Conservation (phyloP, 2,797 vertebrate species). For the Spheniscus humboldti region DNA sequence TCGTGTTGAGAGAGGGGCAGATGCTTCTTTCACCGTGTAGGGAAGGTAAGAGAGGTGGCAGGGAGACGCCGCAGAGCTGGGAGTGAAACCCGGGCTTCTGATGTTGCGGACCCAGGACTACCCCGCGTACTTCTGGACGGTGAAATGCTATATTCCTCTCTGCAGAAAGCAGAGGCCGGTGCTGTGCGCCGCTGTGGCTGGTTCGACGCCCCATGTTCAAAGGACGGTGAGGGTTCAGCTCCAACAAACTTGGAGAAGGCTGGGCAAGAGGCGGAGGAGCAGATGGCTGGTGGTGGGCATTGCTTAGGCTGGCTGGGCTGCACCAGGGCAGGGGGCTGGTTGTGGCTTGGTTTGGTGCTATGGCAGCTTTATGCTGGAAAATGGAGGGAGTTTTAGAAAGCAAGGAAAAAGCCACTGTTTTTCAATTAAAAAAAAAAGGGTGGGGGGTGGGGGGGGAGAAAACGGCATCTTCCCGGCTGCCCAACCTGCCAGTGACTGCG, state of each 20-base stretch:
- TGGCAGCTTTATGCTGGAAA: neutral
- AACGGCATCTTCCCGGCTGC: neutral
- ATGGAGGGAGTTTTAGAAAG: neutral
- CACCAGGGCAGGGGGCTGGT: neutral
- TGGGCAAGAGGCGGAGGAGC: neutral
- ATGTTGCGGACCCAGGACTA: too few relatives aligned
- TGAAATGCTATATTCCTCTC: neutral
- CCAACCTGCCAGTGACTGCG: neutral
- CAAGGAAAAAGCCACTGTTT: neutral
- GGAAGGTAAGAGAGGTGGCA: neutral
- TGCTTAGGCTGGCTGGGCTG: neutral
- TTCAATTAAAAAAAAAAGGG: neutral
- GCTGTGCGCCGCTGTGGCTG: neutral
- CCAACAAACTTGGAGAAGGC: neutral
- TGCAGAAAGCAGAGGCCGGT: neutral
- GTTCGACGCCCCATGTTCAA: neutral
- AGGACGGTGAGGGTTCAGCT: neutral
- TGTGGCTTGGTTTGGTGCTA: too few relatives aligned
- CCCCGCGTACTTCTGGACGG: accelerated
- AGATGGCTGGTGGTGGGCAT: neutral
- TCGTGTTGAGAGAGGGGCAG: accelerated
- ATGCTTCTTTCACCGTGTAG: neutral
- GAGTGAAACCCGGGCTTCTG: neutral
- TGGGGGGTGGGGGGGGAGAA: neutral
- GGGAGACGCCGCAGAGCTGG: neutral